Percentiles rank a stretch among this genome's conserved stretches.
Evolutionary conservation across 35 echinoderm and acorn worm species (phyloP).

Genomic region (Stichopus chloronotus): DNA sequence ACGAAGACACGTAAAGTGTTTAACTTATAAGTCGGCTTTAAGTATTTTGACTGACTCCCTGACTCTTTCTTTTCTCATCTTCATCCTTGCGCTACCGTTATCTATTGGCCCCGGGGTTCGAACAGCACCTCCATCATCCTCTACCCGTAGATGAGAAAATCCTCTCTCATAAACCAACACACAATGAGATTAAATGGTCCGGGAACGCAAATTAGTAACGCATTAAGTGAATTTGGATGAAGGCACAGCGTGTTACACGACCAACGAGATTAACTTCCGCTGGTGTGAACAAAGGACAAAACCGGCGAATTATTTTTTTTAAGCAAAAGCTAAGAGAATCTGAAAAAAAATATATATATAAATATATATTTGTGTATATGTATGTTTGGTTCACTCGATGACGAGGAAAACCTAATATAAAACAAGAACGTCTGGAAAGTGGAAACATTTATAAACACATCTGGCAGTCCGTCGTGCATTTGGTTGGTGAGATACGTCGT

Average conservation of each 20-base stretch:
- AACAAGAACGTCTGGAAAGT: not conserved
- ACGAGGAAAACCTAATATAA: not conserved
- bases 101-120: constrained; percentile 16
- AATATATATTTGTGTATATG: too few relatives aligned
- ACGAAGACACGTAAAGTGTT: not conserved
- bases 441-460: constrained; percentile 23
- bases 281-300: constrained; percentile 19
- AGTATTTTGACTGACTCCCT: not conserved
- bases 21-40: not conserved
- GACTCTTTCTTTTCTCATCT: not conserved
- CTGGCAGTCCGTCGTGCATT: not conserved
- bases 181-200: constrained; percentile 40
- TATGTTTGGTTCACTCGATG: too few relatives aligned
- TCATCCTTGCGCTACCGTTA: not conserved
- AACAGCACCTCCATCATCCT: constrained; percentile 23
- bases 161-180: constrained; percentile 20
- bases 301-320: constrained; percentile 11
- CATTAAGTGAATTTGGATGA: constrained; percentile 49
- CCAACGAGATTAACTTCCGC: constrained; percentile 46
- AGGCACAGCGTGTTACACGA: constrained; percentile 38
- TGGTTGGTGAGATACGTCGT: too few relatives aligned
- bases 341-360: too few relatives aligned
- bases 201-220: constrained; percentile 30
- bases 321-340: too few relatives aligned
- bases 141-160: constrained; percentile 1